Base-by-base conservation (phyloP, 2,888 invertebrate genomes). In the Augochlorella aurata region DNA sequence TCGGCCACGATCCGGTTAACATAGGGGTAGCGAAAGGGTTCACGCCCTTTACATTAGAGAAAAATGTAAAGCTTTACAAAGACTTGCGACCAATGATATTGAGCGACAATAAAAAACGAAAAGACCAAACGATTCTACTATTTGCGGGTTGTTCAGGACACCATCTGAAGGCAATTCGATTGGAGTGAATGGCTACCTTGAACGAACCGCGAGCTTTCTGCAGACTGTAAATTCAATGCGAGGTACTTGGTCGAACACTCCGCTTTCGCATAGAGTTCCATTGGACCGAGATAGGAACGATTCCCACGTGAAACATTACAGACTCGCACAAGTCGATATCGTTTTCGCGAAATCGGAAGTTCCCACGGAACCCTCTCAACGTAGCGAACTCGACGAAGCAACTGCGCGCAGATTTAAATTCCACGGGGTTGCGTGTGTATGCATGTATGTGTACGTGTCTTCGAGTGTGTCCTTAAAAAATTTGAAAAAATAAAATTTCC, bases 401-500 rank as follows among this genome's bases (percentile, higher is more conserved):
- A 61, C 74, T 81, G 77, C 44, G 61, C 66, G 65, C 74, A 47
- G 73, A 29, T 84, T 72, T 8, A 65, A 52, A 65, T 12, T 70
- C 61, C 66, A 61, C 65, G 54, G 72, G 24, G 58, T 21, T 7
- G 50, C 14, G 24, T 29, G 58, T 24, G 58, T n/a, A 8, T 24
- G 14, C 24, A 21, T 58, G 58, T 58, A 7, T 14, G 16, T 76
- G 69, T 45, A 4, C 16, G 65, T n/a, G 65, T 65, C 44, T 63
- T 7, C n/a, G 18, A 16, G 72, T 67, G 65, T 77, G 45, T 76
- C 61, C 44, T 75, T 85, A 74, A 81, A 81, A 87, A 87, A 81
- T 81, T 84, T 87, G 85, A 77, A 87, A 87, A 87, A 87, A 87
- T 87, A 87, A 87, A 49, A 77, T 87, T 9, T 79, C 52, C 81